These are phyloP conservation scores for Heliconius erato DNA, from an alignment of 2,888 invertebrate species.

Conservation along the genomic window DNA sequence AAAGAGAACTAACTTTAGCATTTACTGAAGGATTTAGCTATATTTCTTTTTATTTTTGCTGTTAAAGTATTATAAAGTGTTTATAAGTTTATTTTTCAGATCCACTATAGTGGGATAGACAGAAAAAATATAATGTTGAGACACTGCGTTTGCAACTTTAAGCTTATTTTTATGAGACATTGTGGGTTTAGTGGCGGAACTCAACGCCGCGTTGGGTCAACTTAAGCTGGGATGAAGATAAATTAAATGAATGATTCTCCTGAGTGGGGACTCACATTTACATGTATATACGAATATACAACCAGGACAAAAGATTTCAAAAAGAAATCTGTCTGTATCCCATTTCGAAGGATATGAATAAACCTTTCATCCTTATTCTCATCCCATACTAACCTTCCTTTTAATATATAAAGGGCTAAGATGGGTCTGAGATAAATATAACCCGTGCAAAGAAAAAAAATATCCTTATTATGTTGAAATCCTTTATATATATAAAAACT, in stretches of 20 bases:
- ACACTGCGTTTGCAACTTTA: background rate
- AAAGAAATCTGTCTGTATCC: background rate
- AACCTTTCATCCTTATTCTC: conserved; percentile 4
- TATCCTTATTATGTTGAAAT: background rate
- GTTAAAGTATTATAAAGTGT: background rate
- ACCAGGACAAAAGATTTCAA: background rate
- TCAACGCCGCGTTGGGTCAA: background rate
- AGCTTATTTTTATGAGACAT: background rate
- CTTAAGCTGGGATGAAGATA: background rate
- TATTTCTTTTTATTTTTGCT: background rate
- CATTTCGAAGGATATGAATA: conserved; percentile 19
- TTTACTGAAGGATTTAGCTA: background rate
- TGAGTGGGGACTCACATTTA: background rate
- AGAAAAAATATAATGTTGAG: background rate
- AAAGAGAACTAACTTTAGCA: background rate
- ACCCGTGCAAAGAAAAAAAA: conserved; percentile 11
- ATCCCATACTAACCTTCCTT: background rate
- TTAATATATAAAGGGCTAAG: conserved; percentile 12
- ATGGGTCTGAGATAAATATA: conserved; percentile 24
- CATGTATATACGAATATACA: background rate
- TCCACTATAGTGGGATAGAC: background rate
- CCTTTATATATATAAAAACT: background rate
- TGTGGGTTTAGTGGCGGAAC: background rate
- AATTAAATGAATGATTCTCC: background rate
- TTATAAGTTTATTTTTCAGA: background rate